phyloP scores from a whole-genome alignment of 2,888 invertebrate genomes.

The Ypsolopha scabrella region DNA sequence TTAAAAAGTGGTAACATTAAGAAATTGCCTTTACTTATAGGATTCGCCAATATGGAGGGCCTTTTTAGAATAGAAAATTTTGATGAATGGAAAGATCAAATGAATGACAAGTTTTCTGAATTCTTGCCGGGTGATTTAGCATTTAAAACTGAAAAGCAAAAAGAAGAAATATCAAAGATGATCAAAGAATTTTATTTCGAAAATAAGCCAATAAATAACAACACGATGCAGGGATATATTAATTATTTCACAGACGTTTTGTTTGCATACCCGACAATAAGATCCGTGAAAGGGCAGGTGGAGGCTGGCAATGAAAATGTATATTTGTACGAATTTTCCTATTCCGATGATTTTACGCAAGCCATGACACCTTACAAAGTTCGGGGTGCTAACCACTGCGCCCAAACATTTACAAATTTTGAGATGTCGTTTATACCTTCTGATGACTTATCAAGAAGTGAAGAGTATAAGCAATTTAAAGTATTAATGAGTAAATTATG shows the following conservation, averaged over 20 bases:
- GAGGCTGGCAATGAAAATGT: background rate
- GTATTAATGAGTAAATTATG: slow-evolving; percentile 23
- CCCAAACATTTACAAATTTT: background rate
- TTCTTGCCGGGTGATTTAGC: slow-evolving; percentile 9
- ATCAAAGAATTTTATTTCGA: slow-evolving; percentile 4
- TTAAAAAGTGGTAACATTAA: slow-evolving; percentile 5
- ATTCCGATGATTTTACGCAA: background rate
- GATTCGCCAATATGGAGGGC: slow-evolving; percentile 9
- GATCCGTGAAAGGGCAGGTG: background rate
- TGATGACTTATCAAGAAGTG: background rate
- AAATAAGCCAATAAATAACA: background rate
- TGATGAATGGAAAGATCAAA: slow-evolving; percentile 6
- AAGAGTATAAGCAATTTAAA: slow-evolving; percentile 19
- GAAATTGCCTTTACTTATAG: slow-evolving; percentile 8
- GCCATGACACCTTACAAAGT: background rate
- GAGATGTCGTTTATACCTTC: background rate
- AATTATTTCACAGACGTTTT: slow-evolving; percentile 4
- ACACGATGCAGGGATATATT: background rate
- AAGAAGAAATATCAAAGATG: background rate
- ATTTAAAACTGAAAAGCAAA: slow-evolving; percentile 4
- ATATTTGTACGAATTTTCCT: background rate
- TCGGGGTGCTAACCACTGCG: background rate
- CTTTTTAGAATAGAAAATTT: slow-evolving; percentile 2
- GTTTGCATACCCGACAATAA: background rate
- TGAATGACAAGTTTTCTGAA: slow-evolving; percentile 9